phyloP scores from a whole-genome alignment of 92 coral and sea anemone genomes.

The Bergia sp. region DNA sequence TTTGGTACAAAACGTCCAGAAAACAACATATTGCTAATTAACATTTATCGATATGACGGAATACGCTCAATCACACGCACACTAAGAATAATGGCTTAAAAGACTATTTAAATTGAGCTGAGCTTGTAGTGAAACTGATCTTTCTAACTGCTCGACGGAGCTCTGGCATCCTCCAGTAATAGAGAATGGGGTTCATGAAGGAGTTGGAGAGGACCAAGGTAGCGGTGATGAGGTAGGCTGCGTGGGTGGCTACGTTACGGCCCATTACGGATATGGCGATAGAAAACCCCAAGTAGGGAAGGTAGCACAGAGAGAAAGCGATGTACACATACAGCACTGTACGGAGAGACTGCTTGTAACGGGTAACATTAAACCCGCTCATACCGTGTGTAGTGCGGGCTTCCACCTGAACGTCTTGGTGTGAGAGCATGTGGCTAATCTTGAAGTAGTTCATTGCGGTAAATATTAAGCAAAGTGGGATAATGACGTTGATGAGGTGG shows the following conservation, averaged over 20 bases:
- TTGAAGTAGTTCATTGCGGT: conserved; percentile 33
- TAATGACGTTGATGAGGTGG: conserved; percentile 35
- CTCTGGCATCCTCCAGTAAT: conserved; percentile 42
- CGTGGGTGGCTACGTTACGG: conserved; percentile 26
- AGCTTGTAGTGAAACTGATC: conserved; percentile 19
- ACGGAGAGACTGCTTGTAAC: conserved; percentile 44
- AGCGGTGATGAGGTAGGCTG: conserved; percentile 22
- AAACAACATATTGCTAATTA: too few relatives aligned
- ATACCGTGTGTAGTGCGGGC: background rate
- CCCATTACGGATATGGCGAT: conserved; percentile 21
- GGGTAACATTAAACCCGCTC: conserved; percentile 28
- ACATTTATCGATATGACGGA: too few relatives aligned
- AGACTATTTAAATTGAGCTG: conserved; percentile 21
- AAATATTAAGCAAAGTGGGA: conserved; percentile 25
- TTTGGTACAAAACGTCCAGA: too few relatives aligned
- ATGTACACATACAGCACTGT: conserved; percentile 38
- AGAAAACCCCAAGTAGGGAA: conserved; percentile 26
- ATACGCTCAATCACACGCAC: too few relatives aligned
- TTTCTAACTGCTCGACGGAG: conserved; percentile 32
- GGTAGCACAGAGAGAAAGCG: conserved; percentile 18
- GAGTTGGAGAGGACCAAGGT: conserved; percentile 27
- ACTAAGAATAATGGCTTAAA: background rate
- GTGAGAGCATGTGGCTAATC: conserved; percentile 2
- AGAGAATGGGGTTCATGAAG: conserved; percentile 35
- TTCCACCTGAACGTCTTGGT: conserved; percentile 11